Base-by-base conservation (phyloP, 2,888 invertebrate species). In the Colletes collaris region DNA sequence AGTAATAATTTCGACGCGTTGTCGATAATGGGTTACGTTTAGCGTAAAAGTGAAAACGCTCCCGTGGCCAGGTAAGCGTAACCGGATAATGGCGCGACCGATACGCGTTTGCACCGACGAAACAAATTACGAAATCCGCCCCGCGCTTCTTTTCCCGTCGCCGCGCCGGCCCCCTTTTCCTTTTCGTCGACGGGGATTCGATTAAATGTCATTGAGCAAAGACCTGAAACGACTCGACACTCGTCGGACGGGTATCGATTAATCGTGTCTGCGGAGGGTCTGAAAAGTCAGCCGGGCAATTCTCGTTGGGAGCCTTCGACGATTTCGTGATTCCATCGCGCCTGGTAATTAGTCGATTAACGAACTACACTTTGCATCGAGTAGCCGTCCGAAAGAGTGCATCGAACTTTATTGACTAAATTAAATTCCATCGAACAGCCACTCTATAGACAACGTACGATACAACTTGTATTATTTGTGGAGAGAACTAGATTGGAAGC, bases 41-140 rank as follows among this genome's bases (percentile, higher is more conserved):
- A 87, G 74, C 84, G 77, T 84, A 86, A 90, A 90, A 90, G 89
- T 90, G 90, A 90, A 90, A 90, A 88, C 87, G 68, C 72, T 82
- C 8, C 35, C 19, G 72, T 55, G 78, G 77, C 77, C 89, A 81
- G 80, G 85, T 81, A 79, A 77, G 88, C 90, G 86, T 89, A 86
- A 89, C 89, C 75, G 87, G 84, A 85, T 87, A 65, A 62, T 64
- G 62, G 76, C 77, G 76, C 79, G 73, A 55, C 76, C 72, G 68
- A 78, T 83, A 72, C 72, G 70, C 75, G 68, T 59, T 65, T 65
- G 68, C 75, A 56, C 49, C 64, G 64, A 44, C 59, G 56, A 78
- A 71, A 72, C 49, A 52, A 66, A 64, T 69, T 76, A 19, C 69
- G 55, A 63, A 70, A 76, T 63, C 56, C 40, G 40, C 44, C 56